Conservation (phyloP, 1,140 invertebrate species). For the Meloidogyne chitwoodi region DNA sequence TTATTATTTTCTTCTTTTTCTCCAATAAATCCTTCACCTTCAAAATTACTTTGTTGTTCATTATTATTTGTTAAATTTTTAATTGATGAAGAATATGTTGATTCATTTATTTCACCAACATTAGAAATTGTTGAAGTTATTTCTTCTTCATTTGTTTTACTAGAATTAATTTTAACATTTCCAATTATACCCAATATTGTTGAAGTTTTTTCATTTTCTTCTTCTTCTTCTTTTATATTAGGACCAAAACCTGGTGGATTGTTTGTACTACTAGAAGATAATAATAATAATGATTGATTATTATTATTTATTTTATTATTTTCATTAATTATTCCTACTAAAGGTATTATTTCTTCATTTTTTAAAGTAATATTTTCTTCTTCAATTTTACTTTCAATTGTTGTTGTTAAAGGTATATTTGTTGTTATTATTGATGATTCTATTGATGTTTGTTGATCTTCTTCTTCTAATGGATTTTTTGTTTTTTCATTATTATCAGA, state of each 20-base stretch:
- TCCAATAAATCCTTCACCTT: background rate
- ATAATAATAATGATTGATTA: too few relatives aligned
- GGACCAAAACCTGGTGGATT: background rate
- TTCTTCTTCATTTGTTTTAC: background rate
- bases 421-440: background rate
- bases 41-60: background rate
- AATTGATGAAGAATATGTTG: background rate
- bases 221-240: background rate
- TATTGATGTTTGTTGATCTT: background rate
- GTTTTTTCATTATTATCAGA: too few relatives aligned
- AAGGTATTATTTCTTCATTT: background rate
- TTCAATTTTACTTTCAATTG: background rate
- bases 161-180: too few relatives aligned
- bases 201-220: background rate
- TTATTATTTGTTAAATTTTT: background rate
- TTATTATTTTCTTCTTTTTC: conserved; percentile 1
- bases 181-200: background rate
- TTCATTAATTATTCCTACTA: background rate
- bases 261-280: background rate
- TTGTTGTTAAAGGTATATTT: background rate
- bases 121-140: background rate
- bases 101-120: background rate
- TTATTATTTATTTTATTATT: too few relatives aligned
- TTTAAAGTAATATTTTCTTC: background rate
- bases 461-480: background rate